Percentiles rank a stretch among this genome's conserved stretches.
Conservation (phyloP, 1,140 invertebrate species). For the Rhagoletis zephyria region DNA sequence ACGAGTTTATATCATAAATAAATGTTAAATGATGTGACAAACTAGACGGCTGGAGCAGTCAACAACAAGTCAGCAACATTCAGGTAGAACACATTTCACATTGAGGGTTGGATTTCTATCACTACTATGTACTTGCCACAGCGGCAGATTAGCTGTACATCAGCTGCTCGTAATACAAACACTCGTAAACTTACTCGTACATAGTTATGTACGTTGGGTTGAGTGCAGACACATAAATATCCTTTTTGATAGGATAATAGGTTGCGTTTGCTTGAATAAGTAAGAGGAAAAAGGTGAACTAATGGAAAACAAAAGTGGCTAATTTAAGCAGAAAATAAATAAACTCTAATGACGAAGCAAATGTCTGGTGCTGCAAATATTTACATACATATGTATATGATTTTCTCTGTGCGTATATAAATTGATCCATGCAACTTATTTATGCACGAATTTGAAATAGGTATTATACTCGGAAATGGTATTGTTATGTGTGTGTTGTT, state of each 20-base stretch:
- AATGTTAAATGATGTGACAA: slow-evolving; percentile 21
- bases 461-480: too few species aligned
- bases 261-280: neutral
- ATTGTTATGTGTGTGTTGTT: too few species aligned
- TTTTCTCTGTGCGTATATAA: neutral
- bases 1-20: neutral
- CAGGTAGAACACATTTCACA: neutral
- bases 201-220: neutral
- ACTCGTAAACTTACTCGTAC: too few species aligned
- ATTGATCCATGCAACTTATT: slow-evolving; percentile 45
- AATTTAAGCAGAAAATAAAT: neutral
- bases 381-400: neutral
- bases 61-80: slow-evolving; percentile 1
- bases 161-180: neutral
- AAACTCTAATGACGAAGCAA: neutral
- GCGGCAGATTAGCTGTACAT: neutral
- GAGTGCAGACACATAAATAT: slow-evolving; percentile 48
- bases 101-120: neutral
- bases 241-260: slow-evolving; percentile 41
- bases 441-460: neutral
- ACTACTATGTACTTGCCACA: neutral
- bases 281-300: slow-evolving; percentile 7
- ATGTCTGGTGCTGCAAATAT: neutral
- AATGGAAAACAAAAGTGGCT: slow-evolving; percentile 10
- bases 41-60: neutral